Percentiles rank a stretch among this genome's conserved stretches.
Evolutionary conservation across 2,888 invertebrate genomes (phyloP).

Genomic region (Ligdia adustata): DNA sequence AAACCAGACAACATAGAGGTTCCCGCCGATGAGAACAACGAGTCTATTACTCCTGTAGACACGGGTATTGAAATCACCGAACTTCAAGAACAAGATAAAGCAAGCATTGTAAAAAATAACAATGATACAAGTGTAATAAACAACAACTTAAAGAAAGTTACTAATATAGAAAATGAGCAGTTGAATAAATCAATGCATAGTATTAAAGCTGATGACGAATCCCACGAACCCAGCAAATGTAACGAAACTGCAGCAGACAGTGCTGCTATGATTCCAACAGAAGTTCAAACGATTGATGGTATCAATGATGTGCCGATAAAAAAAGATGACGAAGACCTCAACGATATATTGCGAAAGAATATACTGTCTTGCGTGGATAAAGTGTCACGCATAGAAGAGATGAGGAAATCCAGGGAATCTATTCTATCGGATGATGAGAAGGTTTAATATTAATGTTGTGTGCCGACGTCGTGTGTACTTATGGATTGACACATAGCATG

Average conservation of each 20-base stretch:
- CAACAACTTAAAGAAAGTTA: slow-evolving; percentile 72
- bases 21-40: slow-evolving; percentile 53
- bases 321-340: slow-evolving; percentile 62
- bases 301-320: slow-evolving; percentile 50
- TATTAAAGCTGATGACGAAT: slow-evolving; percentile 50
- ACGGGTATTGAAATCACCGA: slow-evolving; percentile 35
- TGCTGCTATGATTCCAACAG: slow-evolving; percentile 12
- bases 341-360: slow-evolving; percentile 68
- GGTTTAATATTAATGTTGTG: slow-evolving; percentile 71
- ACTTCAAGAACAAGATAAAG: slow-evolving; percentile 44
- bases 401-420: slow-evolving; percentile 64
- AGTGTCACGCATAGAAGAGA: slow-evolving; percentile 72
- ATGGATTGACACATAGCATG: slow-evolving; percentile 61
- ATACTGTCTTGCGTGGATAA: slow-evolving; percentile 76
- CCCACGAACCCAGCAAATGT: slow-evolving; percentile 37
- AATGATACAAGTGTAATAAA: slow-evolving; percentile 50
- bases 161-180: slow-evolving; percentile 77
- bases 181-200: slow-evolving; percentile 67
- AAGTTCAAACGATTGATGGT: slow-evolving; percentile 23
- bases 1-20: slow-evolving; percentile 68
- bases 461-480: slow-evolving; percentile 61
- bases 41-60: slow-evolving; percentile 35
- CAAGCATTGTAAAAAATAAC: slow-evolving; percentile 50
- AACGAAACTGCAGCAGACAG: slow-evolving; percentile 37
- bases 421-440: slow-evolving; percentile 54